phyloP scores from a whole-genome alignment of 1,140 invertebrate genomes.

The Tetramorium simillimum region DNA sequence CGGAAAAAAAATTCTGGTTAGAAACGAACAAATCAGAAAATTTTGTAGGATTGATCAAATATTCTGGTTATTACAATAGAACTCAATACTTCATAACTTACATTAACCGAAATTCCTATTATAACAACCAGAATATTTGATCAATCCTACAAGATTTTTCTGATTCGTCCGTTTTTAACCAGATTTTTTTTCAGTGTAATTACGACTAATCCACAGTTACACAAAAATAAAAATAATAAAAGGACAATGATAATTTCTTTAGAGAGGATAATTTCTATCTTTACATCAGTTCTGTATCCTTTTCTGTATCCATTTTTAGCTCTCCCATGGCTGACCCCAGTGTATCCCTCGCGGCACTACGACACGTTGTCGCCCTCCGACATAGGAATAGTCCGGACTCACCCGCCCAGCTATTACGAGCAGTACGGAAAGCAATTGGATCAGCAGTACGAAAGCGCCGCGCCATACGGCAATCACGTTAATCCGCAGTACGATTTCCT shows the following conservation, averaged over 20 bases:
- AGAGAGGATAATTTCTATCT: neutral
- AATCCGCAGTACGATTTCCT: constrained; percentile 74
- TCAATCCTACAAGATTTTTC: too few species aligned
- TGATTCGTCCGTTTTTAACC: too few species aligned
- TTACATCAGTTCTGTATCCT: neutral
- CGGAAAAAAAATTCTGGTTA: too few species aligned
- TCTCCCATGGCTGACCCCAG: constrained; percentile 74
- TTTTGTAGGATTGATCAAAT: too few species aligned
- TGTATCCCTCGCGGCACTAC: constrained; percentile 73
- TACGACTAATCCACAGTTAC: neutral
- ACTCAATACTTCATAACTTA: too few species aligned
- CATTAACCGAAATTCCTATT: too few species aligned
- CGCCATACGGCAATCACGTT: constrained; percentile 73
- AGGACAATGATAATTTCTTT: neutral
- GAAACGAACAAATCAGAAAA: too few species aligned
- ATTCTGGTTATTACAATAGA: too few species aligned
- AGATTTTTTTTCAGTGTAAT: neutral
- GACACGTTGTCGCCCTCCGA: constrained; percentile 74
- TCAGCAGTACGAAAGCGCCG: constrained; percentile 73
- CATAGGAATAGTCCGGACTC: constrained; percentile 77
- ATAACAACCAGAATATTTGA: too few species aligned
- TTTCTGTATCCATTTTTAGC: constrained; percentile 30
- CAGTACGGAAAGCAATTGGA: constrained; percentile 74
- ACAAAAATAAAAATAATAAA: constrained; percentile 15
- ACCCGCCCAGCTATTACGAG: constrained; percentile 78